Conservation (phyloP, 2,888 invertebrate genomes). For the Eupithecia abbreviata region DNA sequence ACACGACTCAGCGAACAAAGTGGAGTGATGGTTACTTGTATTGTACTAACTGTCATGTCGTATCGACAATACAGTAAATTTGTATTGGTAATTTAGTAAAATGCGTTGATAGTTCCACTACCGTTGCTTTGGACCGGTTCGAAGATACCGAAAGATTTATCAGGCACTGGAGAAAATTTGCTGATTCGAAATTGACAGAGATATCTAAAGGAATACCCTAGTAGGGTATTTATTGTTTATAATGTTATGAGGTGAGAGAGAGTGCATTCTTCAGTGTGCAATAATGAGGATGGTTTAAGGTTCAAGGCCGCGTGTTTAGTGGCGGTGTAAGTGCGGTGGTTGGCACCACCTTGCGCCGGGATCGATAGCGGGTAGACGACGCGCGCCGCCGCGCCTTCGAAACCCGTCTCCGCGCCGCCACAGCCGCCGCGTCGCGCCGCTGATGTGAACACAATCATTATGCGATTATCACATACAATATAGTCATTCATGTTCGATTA, state of each 20-base stretch:
- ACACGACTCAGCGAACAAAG: slow-evolving; percentile 2
- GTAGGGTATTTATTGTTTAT: neutral
- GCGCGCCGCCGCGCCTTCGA: slow-evolving; percentile 68
- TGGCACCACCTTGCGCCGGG: slow-evolving; percentile 71
- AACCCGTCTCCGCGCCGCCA: slow-evolving; percentile 49
- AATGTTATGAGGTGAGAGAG: slow-evolving; percentile 10
- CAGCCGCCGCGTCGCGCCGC: slow-evolving; percentile 50
- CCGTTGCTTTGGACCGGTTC: neutral
- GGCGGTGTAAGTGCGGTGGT: slow-evolving; percentile 65
- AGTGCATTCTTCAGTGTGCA: slow-evolving; percentile 59
- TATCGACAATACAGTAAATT: slow-evolving; percentile 7
- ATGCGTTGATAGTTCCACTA: neutral
- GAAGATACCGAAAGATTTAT: neutral
- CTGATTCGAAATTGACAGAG: neutral
- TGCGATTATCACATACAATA: slow-evolving; percentile 58
- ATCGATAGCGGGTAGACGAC: slow-evolving; percentile 78
- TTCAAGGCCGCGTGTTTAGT: slow-evolving; percentile 75
- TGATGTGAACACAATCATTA: slow-evolving; percentile 57
- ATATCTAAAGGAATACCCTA: neutral
- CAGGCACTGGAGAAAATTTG: neutral
- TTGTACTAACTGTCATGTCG: neutral
- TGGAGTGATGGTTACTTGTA: slow-evolving; percentile 8
- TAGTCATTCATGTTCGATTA: slow-evolving; percentile 1
- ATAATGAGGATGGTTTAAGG: slow-evolving; percentile 65
- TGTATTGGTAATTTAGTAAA: slow-evolving; percentile 2